phyloP scores from a whole-genome alignment of 2,113 vertebrate genomes.

The Aphelocoma coerulescens region DNA sequence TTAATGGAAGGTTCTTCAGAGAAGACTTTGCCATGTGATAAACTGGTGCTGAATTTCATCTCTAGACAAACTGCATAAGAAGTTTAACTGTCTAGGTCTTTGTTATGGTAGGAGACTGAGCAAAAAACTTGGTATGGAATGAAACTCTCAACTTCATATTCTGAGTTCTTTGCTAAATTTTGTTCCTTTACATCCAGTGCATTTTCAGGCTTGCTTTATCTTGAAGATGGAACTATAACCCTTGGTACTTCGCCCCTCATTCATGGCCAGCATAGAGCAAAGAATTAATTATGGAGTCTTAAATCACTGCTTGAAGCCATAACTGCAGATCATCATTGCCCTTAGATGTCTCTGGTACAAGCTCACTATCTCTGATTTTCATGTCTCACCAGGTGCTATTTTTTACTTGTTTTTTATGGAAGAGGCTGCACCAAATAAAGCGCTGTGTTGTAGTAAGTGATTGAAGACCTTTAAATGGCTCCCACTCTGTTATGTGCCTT shows the following conservation, averaged over 20 bases:
- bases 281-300: background rate
- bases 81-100: background rate
- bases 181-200: background rate
- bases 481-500: background rate
- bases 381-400: conserved; percentile 41
- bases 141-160: background rate
- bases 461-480: conserved; percentile 30
- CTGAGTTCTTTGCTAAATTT: background rate
- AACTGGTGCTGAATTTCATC: background rate
- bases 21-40: background rate
- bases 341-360: conserved; percentile 1
- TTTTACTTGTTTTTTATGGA: background rate
- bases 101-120: background rate
- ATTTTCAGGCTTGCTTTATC: background rate
- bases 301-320: background rate
- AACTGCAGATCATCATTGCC: background rate
- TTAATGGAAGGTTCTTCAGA: background rate
- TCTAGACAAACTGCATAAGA: background rate
- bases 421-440: conserved; percentile 26
- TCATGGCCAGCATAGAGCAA: background rate
- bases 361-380: background rate
- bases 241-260: background rate
- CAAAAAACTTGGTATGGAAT: background rate
- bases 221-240: background rate
- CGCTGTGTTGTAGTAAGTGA: background rate